Percentiles rank a stretch among this genome's conserved stretches.
These are phyloP conservation scores for Peromyscus aztecus DNA, from an alignment of 2,797 vertebrate species.

Conservation along the genomic window DNA sequence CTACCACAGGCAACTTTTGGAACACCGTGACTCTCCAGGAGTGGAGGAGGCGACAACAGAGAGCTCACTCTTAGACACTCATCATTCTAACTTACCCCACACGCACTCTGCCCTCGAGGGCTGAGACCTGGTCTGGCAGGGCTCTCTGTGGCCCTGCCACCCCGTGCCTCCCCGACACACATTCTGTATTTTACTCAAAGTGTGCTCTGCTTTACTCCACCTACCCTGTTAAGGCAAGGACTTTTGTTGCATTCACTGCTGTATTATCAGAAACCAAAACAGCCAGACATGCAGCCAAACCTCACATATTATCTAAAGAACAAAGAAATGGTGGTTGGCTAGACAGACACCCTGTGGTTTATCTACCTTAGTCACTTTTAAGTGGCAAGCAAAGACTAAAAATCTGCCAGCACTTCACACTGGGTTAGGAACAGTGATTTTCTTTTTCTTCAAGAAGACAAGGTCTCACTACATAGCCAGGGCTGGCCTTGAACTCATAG, in stretches of 20 bases:
- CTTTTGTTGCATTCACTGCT: not conserved
- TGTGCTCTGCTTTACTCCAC: rapidly evolving
- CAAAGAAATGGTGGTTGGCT: rapidly evolving
- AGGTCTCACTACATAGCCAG: not conserved
- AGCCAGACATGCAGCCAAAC: rapidly evolving
- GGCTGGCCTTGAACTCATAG: not conserved
- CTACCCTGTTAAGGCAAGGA: rapidly evolving
- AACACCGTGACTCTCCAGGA: not conserved
- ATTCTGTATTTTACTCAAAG: rapidly evolving
- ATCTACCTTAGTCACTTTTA: not conserved
- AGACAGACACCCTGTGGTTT: rapidly evolving
- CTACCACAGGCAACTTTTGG: not conserved
- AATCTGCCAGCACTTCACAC: not conserved
- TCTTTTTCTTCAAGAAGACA: not conserved
- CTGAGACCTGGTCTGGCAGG: rapidly evolving
- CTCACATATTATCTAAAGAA: rapidly evolving
- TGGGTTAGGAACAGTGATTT: not conserved
- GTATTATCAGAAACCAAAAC: not conserved
- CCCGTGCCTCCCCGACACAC: rapidly evolving
- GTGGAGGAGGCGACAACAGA: rapidly evolving
- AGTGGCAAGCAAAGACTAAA: not conserved
- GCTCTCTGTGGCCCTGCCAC: not conserved
- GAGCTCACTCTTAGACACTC: not conserved
- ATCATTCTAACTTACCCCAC: not conserved
- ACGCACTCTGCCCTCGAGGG: not conserved